Conservation (phyloP, 2,113 vertebrate genomes). For the Perca fluviatilis region DNA sequence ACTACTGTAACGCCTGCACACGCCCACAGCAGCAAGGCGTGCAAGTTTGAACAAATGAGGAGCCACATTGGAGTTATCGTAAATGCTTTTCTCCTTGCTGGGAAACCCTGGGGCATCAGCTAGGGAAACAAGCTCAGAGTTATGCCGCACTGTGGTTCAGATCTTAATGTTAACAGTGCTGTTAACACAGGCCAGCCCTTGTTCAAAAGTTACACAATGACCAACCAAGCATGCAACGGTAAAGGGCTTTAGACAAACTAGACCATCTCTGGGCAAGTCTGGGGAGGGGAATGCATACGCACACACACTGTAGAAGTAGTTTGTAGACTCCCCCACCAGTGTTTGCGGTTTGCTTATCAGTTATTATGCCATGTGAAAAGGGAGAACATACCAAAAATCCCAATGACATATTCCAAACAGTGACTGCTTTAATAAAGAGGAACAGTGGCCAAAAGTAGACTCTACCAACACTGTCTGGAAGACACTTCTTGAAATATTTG, state of each 20-base stretch:
- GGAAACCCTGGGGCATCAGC: conserved; percentile 63
- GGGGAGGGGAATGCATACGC: not conserved
- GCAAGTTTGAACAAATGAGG: conserved; percentile 76
- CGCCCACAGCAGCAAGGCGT: conserved; percentile 51
- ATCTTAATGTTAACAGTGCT: conserved; percentile 55
- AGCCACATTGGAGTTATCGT: conserved; percentile 54
- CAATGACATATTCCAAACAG: conserved; percentile 1
- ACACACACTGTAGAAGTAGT: not conserved
- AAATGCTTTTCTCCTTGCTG: conserved; percentile 71
- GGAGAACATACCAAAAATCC: not conserved
- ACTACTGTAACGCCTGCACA: conserved; percentile 46
- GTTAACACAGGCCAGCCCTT: conserved; percentile 49
- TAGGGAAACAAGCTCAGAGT: conserved; percentile 54
- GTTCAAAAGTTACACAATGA: conserved; percentile 55
- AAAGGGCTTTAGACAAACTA: conserved; percentile 42
- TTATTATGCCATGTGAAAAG: not conserved
- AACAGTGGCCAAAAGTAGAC: not conserved
- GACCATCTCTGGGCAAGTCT: conserved; percentile 17
- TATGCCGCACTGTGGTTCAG: conserved; percentile 46
- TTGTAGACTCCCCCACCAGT: not conserved
- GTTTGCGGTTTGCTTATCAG: not conserved
- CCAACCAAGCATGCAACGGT: conserved; percentile 46
- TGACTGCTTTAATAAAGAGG: not conserved
- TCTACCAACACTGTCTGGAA: not conserved
- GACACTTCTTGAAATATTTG: not conserved